Evolutionary conservation across 2,888 invertebrate genomes (phyloP), one percentile per base, ranked within the genome.

Genomic region (Phanerotoma sp.): DNA sequence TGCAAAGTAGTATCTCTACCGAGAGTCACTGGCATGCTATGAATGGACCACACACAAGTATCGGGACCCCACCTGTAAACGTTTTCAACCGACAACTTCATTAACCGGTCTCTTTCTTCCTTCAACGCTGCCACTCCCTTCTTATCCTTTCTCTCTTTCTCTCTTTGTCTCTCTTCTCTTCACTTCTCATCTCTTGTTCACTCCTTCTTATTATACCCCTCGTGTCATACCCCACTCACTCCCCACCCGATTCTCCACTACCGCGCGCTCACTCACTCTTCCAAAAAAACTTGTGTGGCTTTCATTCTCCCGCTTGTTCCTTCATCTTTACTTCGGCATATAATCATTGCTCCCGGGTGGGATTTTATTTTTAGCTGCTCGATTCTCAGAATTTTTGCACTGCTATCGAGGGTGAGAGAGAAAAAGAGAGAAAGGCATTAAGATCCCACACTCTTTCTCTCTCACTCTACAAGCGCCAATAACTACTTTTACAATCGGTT

Each of bases 11-110:
- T 33, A 5, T 41, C 22, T n/a, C n/a, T 21, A 21, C 13, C 21
- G 9, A 13, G 51, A 10, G 47, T 54, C 52, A 56, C 56, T 58
- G 58, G 63, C 45, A 41, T 48, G 46, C 51, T 48, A 56, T 66
- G 73, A 75, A 75, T 75, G 74, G 75, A 73, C 75, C 75, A 75
- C 75, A 75, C 75, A 70, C 75, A 74, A 70, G 63, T 67, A 66
- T 50, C 38, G 38, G 68, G 63, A 51, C 68, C 69, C 72, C 75
- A 74, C 75, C 75, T 74, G 74, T 74, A 74, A 75, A 75, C 73
- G 71, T 72, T 70, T 68, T 72, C 67, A 73, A 73, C 72, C 70
- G 74, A 76, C 76, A 75, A 74, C 76, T 76, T 76, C 72, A 76
- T 76, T 75, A 76, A 74, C 70, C 69, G 57, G 63, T 61, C 62